Conservation (phyloP, 2,888 invertebrate genomes). For the Oasisia sp. region DNA sequence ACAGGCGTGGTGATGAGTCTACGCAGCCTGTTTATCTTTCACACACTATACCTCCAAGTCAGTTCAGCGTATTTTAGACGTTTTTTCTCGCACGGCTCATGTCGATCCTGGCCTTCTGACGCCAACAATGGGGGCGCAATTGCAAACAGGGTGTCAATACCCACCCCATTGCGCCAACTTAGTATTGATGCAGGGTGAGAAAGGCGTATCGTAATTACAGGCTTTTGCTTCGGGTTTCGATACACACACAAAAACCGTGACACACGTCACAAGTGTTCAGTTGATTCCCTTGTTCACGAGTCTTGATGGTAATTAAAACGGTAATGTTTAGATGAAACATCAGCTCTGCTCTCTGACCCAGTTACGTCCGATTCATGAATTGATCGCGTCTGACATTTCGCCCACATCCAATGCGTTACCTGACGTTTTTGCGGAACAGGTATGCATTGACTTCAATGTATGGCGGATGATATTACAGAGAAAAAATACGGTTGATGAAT, state of each 20-base stretch:
- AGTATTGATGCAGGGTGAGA: background rate
- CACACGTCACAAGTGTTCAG: background rate
- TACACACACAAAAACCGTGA: background rate
- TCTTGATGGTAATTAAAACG: constrained; percentile 5
- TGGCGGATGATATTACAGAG: background rate
- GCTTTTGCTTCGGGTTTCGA: background rate
- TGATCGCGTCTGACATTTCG: background rate
- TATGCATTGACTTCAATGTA: background rate
- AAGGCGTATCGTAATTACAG: background rate
- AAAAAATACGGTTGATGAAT: background rate
- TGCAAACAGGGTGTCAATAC: background rate
- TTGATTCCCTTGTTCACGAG: background rate
- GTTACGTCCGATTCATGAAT: background rate
- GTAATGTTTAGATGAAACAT: background rate
- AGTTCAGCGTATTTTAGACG: background rate
- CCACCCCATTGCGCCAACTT: background rate
- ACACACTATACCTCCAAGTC: background rate
- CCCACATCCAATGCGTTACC: background rate
- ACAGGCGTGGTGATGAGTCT: background rate
- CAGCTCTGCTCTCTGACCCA: background rate
- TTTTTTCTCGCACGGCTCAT: background rate
- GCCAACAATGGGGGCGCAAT: background rate
- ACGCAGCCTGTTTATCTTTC: background rate
- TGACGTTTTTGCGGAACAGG: constrained; percentile 17
- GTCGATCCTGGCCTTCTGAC: background rate